A percentile compares a stretch with the other conserved stretches of the same genome.
These are phyloP conservation scores for Julus scanicus DNA, from an alignment of 2,888 invertebrate genomes.

Conservation along the genomic window DNA sequence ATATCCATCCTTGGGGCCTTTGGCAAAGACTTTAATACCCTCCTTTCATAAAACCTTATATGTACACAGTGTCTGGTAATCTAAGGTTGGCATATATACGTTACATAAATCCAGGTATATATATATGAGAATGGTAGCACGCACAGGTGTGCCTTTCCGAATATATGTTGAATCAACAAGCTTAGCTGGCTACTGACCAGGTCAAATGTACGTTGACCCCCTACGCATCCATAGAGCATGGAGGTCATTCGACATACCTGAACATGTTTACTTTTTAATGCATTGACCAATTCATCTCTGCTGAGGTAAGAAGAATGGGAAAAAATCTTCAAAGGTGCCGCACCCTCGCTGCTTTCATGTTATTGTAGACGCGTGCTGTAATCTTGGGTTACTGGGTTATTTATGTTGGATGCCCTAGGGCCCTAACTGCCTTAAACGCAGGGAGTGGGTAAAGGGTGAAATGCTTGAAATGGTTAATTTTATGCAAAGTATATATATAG, in stretches of 20 bases:
- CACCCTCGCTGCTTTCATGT: conserved; percentile 35
- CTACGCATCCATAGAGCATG: conserved; percentile 39
- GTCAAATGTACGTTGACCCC: conserved; percentile 39
- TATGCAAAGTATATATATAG: not conserved
- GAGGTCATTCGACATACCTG: conserved; percentile 37
- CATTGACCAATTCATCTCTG: conserved; percentile 37
- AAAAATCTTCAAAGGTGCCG: conserved; percentile 36
- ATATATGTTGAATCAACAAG: conserved; percentile 7
- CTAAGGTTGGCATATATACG: not conserved
- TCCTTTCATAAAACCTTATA: not conserved
- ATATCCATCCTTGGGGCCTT: not conserved
- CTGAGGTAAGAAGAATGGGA: conserved; percentile 27
- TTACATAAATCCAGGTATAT: conserved; percentile 6
- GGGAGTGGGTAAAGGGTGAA: not conserved
- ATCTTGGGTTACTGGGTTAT: not conserved
- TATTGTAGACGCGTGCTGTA: conserved; percentile 31
- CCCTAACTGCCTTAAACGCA: not conserved
- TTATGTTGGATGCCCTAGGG: conserved; percentile 13
- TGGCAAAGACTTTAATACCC: conserved; percentile 24
- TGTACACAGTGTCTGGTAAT: conserved; percentile 39
- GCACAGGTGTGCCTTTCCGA: conserved; percentile 1
- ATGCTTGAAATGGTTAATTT: not conserved
- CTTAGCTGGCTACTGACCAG: conserved; percentile 39
- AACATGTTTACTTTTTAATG: conserved; percentile 34
- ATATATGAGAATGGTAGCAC: not conserved